A percentile compares a stretch with the other conserved stretches of the same genome.
These are phyloP conservation scores for Tenthredo scrophulariae DNA, from an alignment of 2,888 invertebrate species.

Conservation along the genomic window DNA sequence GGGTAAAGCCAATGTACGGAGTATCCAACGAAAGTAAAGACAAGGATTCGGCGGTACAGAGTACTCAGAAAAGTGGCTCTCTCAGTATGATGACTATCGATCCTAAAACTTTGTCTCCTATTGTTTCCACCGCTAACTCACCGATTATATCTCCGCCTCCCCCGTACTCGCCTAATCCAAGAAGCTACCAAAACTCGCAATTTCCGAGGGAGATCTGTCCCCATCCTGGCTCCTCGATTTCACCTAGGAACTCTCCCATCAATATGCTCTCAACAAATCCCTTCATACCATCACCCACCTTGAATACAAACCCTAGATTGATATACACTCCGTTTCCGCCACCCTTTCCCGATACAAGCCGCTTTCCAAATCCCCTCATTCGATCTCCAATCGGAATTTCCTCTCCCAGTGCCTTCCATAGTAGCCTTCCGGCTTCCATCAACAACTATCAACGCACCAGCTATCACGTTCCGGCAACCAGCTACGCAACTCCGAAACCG, in stretches of 20 bases:
- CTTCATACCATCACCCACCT: constrained; percentile 75
- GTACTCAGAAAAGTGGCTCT: constrained; percentile 55
- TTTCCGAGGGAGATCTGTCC: constrained; percentile 72
- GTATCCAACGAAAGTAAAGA: constrained; percentile 75
- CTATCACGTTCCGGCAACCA: constrained; percentile 68
- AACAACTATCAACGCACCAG: constrained; percentile 74
- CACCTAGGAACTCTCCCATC: constrained; percentile 74
- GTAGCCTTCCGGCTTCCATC: constrained; percentile 75
- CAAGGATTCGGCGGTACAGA: constrained; percentile 22
- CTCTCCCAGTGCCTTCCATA: constrained; percentile 76
- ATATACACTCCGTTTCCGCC: constrained; percentile 73
- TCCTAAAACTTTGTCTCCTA: constrained; percentile 81
- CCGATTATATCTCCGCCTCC: constrained; percentile 74
- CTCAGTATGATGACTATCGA: constrained; percentile 80
- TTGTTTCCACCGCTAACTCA: constrained; percentile 72
- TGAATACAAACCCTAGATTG: constrained; percentile 74
- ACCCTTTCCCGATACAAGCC: constrained; percentile 69
- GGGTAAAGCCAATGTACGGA: constrained; percentile 82
- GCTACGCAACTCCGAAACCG: not conserved
- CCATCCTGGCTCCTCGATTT: constrained; percentile 70
- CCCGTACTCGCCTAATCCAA: constrained; percentile 72
- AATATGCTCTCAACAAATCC: constrained; percentile 77
- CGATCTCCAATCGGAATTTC: constrained; percentile 73
- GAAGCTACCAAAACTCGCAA: constrained; percentile 71
- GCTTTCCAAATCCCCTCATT: constrained; percentile 73